phyloP scores from a whole-genome alignment of 2,797 vertebrate genomes.

The Anniella stebbinsi region DNA sequence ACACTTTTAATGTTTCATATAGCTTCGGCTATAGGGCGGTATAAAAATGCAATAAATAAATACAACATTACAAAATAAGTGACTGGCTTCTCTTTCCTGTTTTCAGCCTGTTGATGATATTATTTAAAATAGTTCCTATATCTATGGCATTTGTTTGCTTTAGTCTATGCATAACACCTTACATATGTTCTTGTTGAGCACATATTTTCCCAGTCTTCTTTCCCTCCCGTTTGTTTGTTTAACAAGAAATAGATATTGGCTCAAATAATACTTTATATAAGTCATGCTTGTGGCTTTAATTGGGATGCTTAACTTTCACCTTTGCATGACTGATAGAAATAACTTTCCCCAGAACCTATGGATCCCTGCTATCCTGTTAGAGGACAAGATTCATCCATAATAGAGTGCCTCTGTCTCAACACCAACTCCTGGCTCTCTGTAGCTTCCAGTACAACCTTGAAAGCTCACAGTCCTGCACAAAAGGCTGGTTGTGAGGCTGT shows the following conservation, averaged over 20 bases:
- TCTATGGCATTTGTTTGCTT: background rate
- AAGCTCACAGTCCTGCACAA: conserved; percentile 14
- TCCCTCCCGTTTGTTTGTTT: background rate
- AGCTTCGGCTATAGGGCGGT: no score
- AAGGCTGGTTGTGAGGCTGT: conserved; percentile 9
- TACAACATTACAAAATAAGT: background rate
- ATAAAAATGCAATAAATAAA: no score
- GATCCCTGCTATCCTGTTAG: background rate
- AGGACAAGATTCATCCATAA: background rate
- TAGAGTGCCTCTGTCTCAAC: background rate
- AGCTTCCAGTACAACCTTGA: conserved; percentile 6
- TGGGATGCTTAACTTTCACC: background rate
- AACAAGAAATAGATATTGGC: background rate
- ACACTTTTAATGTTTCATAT: background rate
- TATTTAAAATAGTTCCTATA: background rate
- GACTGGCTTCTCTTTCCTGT: background rate
- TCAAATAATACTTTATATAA: conserved; percentile 10
- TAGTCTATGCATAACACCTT: background rate
- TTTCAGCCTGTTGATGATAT: background rate
- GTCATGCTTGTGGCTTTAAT: background rate
- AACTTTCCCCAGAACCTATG: conserved; percentile 3
- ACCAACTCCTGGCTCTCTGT: conserved; percentile 6
- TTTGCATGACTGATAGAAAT: background rate
- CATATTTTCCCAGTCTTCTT: background rate
- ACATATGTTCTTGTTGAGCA: background rate